Conservation (phyloP, 2,888 invertebrate genomes). For the Drosophila affinis region DNA sequence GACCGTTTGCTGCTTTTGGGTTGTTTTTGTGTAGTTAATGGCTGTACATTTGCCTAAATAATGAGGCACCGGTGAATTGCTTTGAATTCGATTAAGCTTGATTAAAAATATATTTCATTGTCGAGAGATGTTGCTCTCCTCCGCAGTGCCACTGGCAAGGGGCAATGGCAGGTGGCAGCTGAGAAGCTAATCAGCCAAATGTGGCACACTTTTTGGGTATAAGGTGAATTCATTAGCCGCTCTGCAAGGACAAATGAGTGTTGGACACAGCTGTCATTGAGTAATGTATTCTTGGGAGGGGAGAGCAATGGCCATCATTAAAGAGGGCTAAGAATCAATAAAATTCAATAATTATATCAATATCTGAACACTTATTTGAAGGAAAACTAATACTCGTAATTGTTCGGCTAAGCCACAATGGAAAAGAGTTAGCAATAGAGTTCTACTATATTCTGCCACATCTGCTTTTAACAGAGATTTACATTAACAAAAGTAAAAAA, state of each 20-base stretch:
- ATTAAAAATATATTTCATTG: conserved; percentile 79
- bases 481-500: no score
- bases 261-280: conserved; percentile 33
- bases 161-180: conserved; percentile 53
- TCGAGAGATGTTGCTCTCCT: conserved; percentile 36
- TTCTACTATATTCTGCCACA: not conserved
- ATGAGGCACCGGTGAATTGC: conserved; percentile 79
- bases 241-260: conserved; percentile 26
- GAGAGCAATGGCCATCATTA: not conserved
- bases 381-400: no score
- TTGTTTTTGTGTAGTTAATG: conserved; percentile 71
- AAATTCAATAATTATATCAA: not conserved
- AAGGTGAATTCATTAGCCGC: conserved; percentile 54
- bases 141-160: conserved; percentile 24
- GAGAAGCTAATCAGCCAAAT: conserved; percentile 73
- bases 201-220: conserved; percentile 50
- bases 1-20: conserved; percentile 16
- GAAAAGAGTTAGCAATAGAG: not conserved
- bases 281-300: conserved; percentile 14
- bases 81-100: conserved; percentile 78
- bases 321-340: not conserved
- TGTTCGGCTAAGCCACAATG: not conserved
- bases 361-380: not conserved
- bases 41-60: conserved; percentile 78
- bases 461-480: not conserved